Evolutionary conservation across 2,888 invertebrate species (phyloP), one percentile per base, ranked within the genome.

Genomic region (Cryptocheilus praepositus): DNA sequence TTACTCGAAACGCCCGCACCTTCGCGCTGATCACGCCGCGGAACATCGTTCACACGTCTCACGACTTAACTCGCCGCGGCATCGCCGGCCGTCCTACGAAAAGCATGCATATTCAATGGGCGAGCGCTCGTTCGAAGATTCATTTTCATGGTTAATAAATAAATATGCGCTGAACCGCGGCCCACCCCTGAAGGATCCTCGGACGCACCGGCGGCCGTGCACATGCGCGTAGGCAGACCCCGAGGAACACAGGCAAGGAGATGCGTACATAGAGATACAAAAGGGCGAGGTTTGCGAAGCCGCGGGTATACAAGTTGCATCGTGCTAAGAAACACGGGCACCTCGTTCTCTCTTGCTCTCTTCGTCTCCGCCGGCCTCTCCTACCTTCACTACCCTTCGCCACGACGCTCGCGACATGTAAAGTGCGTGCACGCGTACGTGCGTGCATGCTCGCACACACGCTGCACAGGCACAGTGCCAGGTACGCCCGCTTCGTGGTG

Each of bases 351-450:
- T 66, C 56, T 19, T n/a, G 8, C 18, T 44, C 56, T 56, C 44
- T 36, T 5, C 16, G 3, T 16, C 54, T 28, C 11, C 8, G 16
- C 22, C 11, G 13, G 3, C 18, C 3, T 58, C 57, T 28, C 15
- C n/a, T 53, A 28, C 43, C 51, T 53, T 46, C 53, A 22, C 43
- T 58, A 67, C 25, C 55, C 22, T 25, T 51, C 45, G 18, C 19
- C 53, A 22, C 58, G 15, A 8, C 59, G 53, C 15, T 18, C 58
- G 72, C 69, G 67, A 73, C 77, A 79, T 53, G 76, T 67, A 68
- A 75, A 79, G 70, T 75, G 64, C 63, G 64, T 71, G 73, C 59
- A 64, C 58, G 70, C 67, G 75, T 69, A 64, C 77, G 56, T 65
- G 59, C 78, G 74, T 69, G 68, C 77, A 60, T 67, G 61, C 78